Evolutionary conservation across 2,888 invertebrate genomes (phyloP).

Genomic region (Stratiomys singularior): DNA sequence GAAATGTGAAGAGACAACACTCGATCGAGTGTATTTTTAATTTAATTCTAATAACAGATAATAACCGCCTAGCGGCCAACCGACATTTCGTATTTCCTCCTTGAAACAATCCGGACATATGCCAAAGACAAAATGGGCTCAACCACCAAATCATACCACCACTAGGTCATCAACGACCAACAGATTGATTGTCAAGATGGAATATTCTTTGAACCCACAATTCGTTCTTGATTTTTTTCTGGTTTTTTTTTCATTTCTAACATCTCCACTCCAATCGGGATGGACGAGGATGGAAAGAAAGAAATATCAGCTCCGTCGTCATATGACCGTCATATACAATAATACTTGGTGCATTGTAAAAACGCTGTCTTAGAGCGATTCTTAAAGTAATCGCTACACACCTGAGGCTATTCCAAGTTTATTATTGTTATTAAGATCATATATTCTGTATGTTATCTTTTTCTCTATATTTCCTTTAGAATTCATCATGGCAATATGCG

Average conservation of each 20-base stretch:
- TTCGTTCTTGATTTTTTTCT: background rate
- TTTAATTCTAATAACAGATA: background rate
- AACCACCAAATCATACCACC: background rate
- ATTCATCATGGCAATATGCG: background rate
- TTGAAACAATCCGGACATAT: background rate
- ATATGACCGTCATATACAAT: background rate
- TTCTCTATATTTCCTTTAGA: conserved; percentile 6
- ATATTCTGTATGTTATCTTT: background rate
- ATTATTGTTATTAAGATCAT: conserved; percentile 44
- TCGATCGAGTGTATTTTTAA: background rate
- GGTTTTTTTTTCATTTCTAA: background rate
- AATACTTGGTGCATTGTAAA: background rate
- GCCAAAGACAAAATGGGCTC: background rate
- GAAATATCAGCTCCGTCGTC: background rate
- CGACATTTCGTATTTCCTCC: background rate
- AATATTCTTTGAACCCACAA: too few relatives aligned
- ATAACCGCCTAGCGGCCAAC: background rate
- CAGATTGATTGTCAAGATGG: background rate
- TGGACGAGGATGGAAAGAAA: background rate
- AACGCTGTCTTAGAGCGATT: conserved; percentile 34
- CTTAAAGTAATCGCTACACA: conserved; percentile 43
- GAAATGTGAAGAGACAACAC: too few relatives aligned
- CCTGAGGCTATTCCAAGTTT: conserved; percentile 36
- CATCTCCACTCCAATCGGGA: background rate
- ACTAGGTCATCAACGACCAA: conserved; percentile 1